Evolutionary conservation across 1,140 invertebrate genomes (phyloP).

Genomic region (Drosophila kohkoa): DNA sequence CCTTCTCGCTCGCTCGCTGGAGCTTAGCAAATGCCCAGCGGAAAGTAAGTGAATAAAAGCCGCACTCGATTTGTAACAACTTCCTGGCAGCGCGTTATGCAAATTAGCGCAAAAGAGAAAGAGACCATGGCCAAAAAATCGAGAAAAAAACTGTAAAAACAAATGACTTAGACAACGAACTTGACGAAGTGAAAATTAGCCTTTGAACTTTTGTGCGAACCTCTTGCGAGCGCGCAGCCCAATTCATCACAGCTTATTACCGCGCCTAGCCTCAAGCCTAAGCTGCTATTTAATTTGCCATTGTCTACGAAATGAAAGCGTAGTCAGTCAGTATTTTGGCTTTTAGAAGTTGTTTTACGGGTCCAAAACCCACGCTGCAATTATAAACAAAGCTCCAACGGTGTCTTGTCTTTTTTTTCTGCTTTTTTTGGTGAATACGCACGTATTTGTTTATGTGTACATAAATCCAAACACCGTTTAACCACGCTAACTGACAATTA

Average conservation of each 20-base stretch:
- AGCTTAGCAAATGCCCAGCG: slow-evolving; percentile 1
- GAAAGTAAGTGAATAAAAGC: slow-evolving; percentile 67
- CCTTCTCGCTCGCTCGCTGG: not conserved
- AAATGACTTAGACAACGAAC: slow-evolving; percentile 52
- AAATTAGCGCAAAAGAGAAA: slow-evolving; percentile 61
- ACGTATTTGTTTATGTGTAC: slow-evolving; percentile 11
- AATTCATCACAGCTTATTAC: slow-evolving; percentile 1
- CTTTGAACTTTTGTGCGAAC: slow-evolving; percentile 52
- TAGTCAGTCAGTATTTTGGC: not conserved
- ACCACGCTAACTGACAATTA: slow-evolving; percentile 77
- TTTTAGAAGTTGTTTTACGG: slow-evolving; percentile 7
- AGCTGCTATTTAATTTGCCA: slow-evolving; percentile 47
- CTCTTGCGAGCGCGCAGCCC: not conserved
- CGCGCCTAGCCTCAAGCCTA: slow-evolving; percentile 42
- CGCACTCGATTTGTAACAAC: slow-evolving; percentile 45
- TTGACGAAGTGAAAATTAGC: slow-evolving; percentile 70
- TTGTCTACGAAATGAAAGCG: slow-evolving; percentile 61
- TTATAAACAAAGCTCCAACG: not conserved
- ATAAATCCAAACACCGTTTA: slow-evolving; percentile 72
- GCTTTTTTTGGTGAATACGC: slow-evolving; percentile 12
- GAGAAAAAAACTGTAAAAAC: not conserved
- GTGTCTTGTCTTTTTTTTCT: not conserved
- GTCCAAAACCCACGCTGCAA: slow-evolving; percentile 41
- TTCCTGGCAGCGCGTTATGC: slow-evolving; percentile 68
- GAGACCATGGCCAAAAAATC: slow-evolving; percentile 16